Conservation (phyloP, 35 echinoderm and acorn worm genomes). For the Eucidaris tribuloides region DNA sequence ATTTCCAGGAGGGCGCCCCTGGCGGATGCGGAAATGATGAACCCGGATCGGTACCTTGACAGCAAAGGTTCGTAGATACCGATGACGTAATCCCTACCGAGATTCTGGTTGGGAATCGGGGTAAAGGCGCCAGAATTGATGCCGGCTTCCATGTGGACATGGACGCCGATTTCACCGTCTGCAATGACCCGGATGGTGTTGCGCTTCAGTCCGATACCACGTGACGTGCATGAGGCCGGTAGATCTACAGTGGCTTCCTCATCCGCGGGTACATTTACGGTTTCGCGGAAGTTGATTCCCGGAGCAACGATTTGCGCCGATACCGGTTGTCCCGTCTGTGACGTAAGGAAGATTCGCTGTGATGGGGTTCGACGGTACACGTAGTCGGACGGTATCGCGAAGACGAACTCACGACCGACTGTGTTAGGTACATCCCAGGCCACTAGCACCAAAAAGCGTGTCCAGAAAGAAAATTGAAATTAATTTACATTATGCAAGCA, state of each 20-base stretch:
- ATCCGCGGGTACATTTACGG: slow-evolving; percentile 1
- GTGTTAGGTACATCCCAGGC: slow-evolving; percentile 37
- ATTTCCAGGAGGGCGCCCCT: slow-evolving; percentile 56
- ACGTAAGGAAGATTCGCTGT: slow-evolving; percentile 33
- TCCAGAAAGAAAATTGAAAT: too few species aligned
- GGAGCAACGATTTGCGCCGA: slow-evolving; percentile 37
- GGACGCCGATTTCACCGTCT: slow-evolving; percentile 51
- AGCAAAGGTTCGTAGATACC: slow-evolving; percentile 65
- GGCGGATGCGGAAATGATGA: slow-evolving; percentile 46
- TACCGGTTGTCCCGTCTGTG: slow-evolving; percentile 17
- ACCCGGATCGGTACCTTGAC: slow-evolving; percentile 49
- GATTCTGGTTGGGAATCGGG: slow-evolving; percentile 51
- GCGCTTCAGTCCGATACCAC: slow-evolving; percentile 68
- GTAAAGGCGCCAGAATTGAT: slow-evolving; percentile 72
- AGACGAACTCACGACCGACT: slow-evolving; percentile 76
- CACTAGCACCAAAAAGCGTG: too few species aligned
- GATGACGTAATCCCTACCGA: slow-evolving; percentile 76
- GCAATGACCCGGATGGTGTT: slow-evolving; percentile 42
- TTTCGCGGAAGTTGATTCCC: background rate
- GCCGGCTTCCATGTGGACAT: slow-evolving; percentile 42
- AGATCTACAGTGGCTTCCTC: slow-evolving; percentile 22
- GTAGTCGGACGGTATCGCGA: slow-evolving; percentile 66
- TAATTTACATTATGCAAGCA: too few species aligned
- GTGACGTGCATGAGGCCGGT: slow-evolving; percentile 32
- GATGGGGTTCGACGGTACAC: slow-evolving; percentile 12